phyloP scores from a whole-genome alignment of 2,797 vertebrate genomes.

The Ataeniobius toweri region DNA sequence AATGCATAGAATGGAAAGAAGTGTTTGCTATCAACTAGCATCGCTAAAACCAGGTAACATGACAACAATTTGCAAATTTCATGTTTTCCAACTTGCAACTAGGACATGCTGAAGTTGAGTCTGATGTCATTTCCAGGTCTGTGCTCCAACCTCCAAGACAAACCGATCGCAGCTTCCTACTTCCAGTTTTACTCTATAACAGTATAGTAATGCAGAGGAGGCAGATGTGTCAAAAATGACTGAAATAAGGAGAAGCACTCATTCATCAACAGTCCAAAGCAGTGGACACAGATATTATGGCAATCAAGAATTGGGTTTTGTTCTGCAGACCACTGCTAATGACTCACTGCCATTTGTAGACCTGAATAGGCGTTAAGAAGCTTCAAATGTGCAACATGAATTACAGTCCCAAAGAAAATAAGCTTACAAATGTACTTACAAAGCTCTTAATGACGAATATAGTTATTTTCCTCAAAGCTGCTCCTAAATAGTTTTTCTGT shows the following conservation, averaged over 20 bases:
- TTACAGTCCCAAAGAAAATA: slow-evolving; percentile 59
- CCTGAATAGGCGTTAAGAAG: slow-evolving; percentile 67
- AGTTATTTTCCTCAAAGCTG: slow-evolving; percentile 56
- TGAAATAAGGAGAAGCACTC: slow-evolving; percentile 23
- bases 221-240: not conserved
- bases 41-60: too few relatives aligned
- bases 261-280: slow-evolving; percentile 57
- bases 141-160: too few relatives aligned
- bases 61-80: too few relatives aligned
- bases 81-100: too few relatives aligned
- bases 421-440: slow-evolving; percentile 56
- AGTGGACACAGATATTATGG: slow-evolving; percentile 53
- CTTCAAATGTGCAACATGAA: slow-evolving; percentile 60
- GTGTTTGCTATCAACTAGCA: too few relatives aligned
- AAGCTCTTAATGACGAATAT: slow-evolving; percentile 61
- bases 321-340: slow-evolving; percentile 56
- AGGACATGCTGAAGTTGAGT: too few relatives aligned
- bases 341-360: slow-evolving; percentile 65
- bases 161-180: too few relatives aligned
- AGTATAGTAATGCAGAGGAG: not conserved
- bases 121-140: too few relatives aligned
- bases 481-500: slow-evolving; percentile 33
- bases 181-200: too few relatives aligned
- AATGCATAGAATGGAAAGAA: too few relatives aligned
- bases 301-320: slow-evolving; percentile 65